These are phyloP conservation scores for Potamarius usumacintae DNA, from an alignment of 2,113 vertebrate genomes.

Conservation along the genomic window DNA sequence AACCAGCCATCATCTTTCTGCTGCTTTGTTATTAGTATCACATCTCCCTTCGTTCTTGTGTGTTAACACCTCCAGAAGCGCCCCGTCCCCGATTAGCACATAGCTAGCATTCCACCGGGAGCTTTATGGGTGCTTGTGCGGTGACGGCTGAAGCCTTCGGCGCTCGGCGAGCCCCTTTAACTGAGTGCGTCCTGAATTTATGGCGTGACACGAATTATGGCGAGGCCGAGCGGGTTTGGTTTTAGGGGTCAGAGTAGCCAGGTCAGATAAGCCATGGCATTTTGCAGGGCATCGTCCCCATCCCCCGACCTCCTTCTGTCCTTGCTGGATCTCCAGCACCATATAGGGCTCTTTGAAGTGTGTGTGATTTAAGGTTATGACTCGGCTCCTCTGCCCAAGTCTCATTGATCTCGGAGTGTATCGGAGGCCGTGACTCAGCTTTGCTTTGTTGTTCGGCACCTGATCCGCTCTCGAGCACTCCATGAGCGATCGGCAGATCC, in stretches of 20 bases:
- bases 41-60: slow-evolving; percentile 33
- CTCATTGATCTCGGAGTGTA: slow-evolving; percentile 56
- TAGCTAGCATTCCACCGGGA: slow-evolving; percentile 52
- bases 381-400: slow-evolving; percentile 34
- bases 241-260: slow-evolving; percentile 47
- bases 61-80: slow-evolving; percentile 51
- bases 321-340: slow-evolving; percentile 37
- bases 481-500: slow-evolving; percentile 41
- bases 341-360: slow-evolving; percentile 58
- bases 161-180: slow-evolving; percentile 43
- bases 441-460: slow-evolving; percentile 47
- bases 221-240: slow-evolving; percentile 43
- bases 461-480: slow-evolving; percentile 50
- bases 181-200: slow-evolving; percentile 54
- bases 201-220: slow-evolving; percentile 35
- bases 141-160: slow-evolving; percentile 35
- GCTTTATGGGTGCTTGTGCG: slow-evolving; percentile 49
- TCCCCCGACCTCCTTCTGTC: neutral
- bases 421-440: slow-evolving; percentile 36
- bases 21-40: slow-evolving; percentile 38
- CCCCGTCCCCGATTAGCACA: slow-evolving; percentile 51
- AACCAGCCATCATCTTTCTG: slow-evolving; percentile 16
- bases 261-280: slow-evolving; percentile 57
- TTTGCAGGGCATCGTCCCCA: slow-evolving; percentile 29
- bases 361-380: slow-evolving; percentile 60